These are phyloP conservation scores for Xestia sexstrigata DNA, from an alignment of 2,888 invertebrate species.

Conservation along the genomic window DNA sequence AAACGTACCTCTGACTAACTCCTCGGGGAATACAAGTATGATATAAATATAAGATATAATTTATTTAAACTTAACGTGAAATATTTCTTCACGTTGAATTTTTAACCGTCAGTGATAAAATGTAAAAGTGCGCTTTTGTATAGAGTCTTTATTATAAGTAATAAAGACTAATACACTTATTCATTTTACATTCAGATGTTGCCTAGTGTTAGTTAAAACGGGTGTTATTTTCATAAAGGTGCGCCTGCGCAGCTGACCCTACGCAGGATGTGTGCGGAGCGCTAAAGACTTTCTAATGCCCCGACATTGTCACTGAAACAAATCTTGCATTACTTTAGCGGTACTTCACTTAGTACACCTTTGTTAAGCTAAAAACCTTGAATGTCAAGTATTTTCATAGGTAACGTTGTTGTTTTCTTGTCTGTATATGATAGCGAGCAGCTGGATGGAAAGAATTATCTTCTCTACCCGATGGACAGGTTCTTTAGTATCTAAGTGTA, in stretches of 20 bases:
- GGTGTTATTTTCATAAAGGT: slow-evolving; percentile 2
- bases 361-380: background rate
- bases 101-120: background rate
- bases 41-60: too few species aligned
- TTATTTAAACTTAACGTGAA: background rate
- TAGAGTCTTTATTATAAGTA: too few species aligned
- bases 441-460: background rate
- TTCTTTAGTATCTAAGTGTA: background rate
- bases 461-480: background rate
- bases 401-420: too few species aligned
- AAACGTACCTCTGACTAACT: background rate
- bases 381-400: background rate
- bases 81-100: background rate
- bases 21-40: background rate
- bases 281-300: slow-evolving; percentile 55
- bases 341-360: slow-evolving; percentile 10
- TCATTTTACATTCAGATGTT: background rate
- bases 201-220: background rate
- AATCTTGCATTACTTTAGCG: slow-evolving; percentile 28
- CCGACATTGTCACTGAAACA: slow-evolving; percentile 47
- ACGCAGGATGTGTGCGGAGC: slow-evolving; percentile 48
- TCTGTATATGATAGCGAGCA: too few species aligned
- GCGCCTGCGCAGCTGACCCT: slow-evolving; percentile 41
- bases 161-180: too few species aligned
- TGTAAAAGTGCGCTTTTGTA: background rate